Evolutionary conservation across 2,888 invertebrate genomes (phyloP).

Genomic region (Drosophila testacea): DNA sequence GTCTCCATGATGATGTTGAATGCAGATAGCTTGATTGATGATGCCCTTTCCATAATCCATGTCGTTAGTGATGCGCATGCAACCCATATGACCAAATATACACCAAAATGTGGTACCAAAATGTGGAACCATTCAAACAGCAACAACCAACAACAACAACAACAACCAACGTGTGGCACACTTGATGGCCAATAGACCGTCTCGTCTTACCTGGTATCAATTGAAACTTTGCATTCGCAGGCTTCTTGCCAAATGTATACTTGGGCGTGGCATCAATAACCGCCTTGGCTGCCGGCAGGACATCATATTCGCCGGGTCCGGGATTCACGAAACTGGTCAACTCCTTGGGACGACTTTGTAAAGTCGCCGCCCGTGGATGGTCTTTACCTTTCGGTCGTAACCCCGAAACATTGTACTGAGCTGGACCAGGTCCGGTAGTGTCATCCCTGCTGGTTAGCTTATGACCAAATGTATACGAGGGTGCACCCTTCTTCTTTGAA

Average conservation of each 20-base stretch:
- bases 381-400: slow-evolving; percentile 93
- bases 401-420: slow-evolving; percentile 95
- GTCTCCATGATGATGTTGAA: slow-evolving; percentile 46
- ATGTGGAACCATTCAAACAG: slow-evolving; percentile 49
- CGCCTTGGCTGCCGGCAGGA: slow-evolving; percentile 88
- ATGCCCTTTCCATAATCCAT: slow-evolving; percentile 42
- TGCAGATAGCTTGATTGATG: slow-evolving; percentile 33
- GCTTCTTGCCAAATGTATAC: slow-evolving; percentile 91
- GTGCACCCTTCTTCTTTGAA: slow-evolving; percentile 91
- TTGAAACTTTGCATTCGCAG: slow-evolving; percentile 87
- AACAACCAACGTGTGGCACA: slow-evolving; percentile 12
- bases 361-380: slow-evolving; percentile 90
- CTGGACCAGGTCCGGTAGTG: slow-evolving; percentile 92
- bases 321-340: slow-evolving; percentile 88
- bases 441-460: slow-evolving; percentile 86
- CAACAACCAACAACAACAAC: slow-evolving; percentile 34
- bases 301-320: slow-evolving; percentile 95
- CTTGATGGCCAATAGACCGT: slow-evolving; percentile 34
- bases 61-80: slow-evolving; percentile 57
- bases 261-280: slow-evolving; percentile 87
- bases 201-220: slow-evolving; percentile 88
- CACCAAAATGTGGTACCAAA: slow-evolving; percentile 19
- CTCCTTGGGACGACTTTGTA: slow-evolving; percentile 89
- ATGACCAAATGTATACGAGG: slow-evolving; percentile 93
- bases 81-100: slow-evolving; percentile 34